These are phyloP conservation scores for Gila orcuttii DNA, from an alignment of 2,113 vertebrate genomes.

Conservation along the genomic window DNA sequence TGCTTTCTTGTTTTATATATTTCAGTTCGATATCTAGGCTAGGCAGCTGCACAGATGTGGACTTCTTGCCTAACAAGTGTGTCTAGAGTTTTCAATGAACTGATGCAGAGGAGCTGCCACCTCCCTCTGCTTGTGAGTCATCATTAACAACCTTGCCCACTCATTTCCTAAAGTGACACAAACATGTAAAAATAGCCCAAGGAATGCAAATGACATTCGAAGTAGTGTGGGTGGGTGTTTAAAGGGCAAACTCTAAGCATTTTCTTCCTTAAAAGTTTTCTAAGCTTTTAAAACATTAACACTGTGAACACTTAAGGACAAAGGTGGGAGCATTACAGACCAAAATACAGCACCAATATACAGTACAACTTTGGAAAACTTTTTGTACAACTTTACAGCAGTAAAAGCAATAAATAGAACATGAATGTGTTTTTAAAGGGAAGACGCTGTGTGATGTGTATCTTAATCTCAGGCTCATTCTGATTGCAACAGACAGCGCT, in stretches of 20 bases:
- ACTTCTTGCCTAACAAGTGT: constrained; percentile 12
- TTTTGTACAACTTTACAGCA: not conserved
- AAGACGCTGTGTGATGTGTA: constrained; percentile 22
- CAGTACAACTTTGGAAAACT: not conserved
- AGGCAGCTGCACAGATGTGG: constrained; percentile 26
- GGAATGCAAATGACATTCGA: constrained; percentile 84
- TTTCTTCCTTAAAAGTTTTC: constrained; percentile 72
- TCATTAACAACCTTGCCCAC: constrained; percentile 81
- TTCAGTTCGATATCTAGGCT: not conserved
- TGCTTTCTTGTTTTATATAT: constrained; percentile 2
- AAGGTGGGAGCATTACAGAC: not conserved
- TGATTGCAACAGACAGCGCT: constrained; percentile 37
- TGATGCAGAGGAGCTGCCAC: constrained; percentile 43
- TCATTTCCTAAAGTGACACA: constrained; percentile 93
- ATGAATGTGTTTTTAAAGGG: not conserved
- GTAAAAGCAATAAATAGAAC: not conserved
- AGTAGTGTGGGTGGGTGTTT: constrained; percentile 87
- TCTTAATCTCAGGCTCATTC: constrained; percentile 28
- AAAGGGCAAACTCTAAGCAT: constrained; percentile 82
- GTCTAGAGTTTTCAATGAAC: constrained; percentile 49
- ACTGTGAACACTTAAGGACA: constrained; percentile 9
- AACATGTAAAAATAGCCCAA: constrained; percentile 89
- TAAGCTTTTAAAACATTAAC: constrained; percentile 18
- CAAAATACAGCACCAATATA: constrained; percentile 1
- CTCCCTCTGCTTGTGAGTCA: constrained; percentile 84